Conservation (phyloP, 2,888 invertebrate genomes). For the Poecilus cupreus region DNA sequence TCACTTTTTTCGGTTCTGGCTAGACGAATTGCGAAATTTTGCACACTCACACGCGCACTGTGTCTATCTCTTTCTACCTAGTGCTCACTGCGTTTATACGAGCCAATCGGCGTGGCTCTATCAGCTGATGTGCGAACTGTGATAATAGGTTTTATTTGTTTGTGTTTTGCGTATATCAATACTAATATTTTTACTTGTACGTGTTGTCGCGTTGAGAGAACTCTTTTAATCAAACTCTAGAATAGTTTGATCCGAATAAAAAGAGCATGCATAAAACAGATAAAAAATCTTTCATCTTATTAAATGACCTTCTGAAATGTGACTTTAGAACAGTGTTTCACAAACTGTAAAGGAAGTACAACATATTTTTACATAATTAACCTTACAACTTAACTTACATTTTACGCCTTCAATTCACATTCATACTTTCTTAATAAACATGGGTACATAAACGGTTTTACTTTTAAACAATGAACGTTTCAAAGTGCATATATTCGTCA, state of each 20-base stretch:
- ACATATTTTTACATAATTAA: constrained; percentile 5
- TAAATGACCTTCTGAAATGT: constrained; percentile 22
- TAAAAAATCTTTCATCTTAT: constrained; percentile 11
- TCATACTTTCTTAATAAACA: too few species aligned
- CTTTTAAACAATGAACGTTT: too few species aligned
- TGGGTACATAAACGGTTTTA: too few species aligned
- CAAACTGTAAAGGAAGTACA: constrained; percentile 20
- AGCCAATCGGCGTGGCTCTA: not conserved
- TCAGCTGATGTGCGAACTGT: constrained; percentile 35
- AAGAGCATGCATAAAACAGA: not conserved
- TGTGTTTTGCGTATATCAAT: not conserved
- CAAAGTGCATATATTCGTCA: not conserved
- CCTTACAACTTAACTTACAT: too few species aligned
- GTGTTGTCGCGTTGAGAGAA: not conserved
- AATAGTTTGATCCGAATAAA: constrained; percentile 18
- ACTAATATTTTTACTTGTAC: not conserved
- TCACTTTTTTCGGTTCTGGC: constrained; percentile 58
- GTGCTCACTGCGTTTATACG: constrained; percentile 5
- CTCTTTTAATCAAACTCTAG: not conserved
- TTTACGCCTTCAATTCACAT: too few species aligned
- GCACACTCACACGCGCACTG: constrained; percentile 54
- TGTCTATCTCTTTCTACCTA: constrained; percentile 47
- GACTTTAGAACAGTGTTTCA: constrained; percentile 5
- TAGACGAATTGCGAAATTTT: constrained; percentile 60
- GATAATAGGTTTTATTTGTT: constrained; percentile 28